Evolutionary conservation across 2,113 vertebrate species (phyloP).

Genomic region (Oryzias celebensis): DNA sequence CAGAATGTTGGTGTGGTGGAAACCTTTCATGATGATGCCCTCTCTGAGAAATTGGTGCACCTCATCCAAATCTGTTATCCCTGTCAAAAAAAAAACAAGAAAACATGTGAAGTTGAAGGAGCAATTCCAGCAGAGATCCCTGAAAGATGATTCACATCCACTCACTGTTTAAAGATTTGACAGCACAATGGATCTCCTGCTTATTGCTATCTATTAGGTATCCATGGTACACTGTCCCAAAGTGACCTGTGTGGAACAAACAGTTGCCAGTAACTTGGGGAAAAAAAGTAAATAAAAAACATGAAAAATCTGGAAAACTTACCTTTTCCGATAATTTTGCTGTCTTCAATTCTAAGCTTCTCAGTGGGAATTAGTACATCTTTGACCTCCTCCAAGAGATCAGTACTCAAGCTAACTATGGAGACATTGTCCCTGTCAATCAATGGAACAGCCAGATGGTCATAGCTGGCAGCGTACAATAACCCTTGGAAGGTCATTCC

Average conservation of each 20-base stretch:
- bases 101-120: background rate
- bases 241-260: constrained; percentile 82
- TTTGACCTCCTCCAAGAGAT: constrained; percentile 90
- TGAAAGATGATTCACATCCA: constrained; percentile 8
- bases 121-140: background rate
- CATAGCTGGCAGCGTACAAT: constrained; percentile 57
- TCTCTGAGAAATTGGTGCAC: constrained; percentile 94
- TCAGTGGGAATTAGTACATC: constrained; percentile 89
- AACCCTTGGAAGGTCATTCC: constrained; percentile 52
- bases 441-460: constrained; percentile 76
- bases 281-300: constrained; percentile 2
- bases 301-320: background rate
- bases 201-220: constrained; percentile 82
- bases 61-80: constrained; percentile 90
- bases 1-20: constrained; percentile 89
- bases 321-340: constrained; percentile 93
- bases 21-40: constrained; percentile 94
- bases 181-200: constrained; percentile 85
- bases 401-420: constrained; percentile 75
- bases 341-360: constrained; percentile 78
- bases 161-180: constrained; percentile 93
- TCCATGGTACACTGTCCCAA: constrained; percentile 94
- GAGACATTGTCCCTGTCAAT: constrained; percentile 74
- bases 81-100: constrained; percentile 57
- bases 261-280: background rate